Evolutionary conservation across 2,888 invertebrate species (phyloP), one percentile per base, ranked within the genome.

Genomic region (Ophion ventricosus): DNA sequence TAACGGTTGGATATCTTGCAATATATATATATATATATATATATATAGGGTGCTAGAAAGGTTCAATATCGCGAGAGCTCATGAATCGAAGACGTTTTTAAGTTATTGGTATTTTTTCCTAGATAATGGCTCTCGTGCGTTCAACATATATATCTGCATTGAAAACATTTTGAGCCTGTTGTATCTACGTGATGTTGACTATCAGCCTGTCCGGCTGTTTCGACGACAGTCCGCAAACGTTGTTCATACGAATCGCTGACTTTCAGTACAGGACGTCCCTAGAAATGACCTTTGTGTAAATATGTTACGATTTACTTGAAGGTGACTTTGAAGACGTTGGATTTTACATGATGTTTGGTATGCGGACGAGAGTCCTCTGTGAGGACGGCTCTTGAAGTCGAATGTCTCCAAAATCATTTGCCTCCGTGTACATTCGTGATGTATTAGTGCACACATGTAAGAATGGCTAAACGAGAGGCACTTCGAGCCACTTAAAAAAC

Each of bases 401-500:
- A 25, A 23, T 26, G 17, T n/a, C 17, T 3, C 17, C 0, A 7
- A 29, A 29, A 35, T 35, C 5, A 23, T 17, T 3, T 5, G 25
- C 49, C n/a, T 25, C 10, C 8, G 49, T 25, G 23, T 49, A 72
- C 23, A 25, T 59, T 11, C 14, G n/a, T n/a, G 23, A 49, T 26
- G 26, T 43, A 61, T 26, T 10, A 76, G 49, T 43, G 83, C 61
- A 63, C 43, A 63, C 69, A 77, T 29, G 23, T 57, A 11, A 56
- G 79, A 73, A 77, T 74, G 76, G 23, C 73, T 80, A 80, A 80
- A 82, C 75, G 84, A 81, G 73, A 73, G 67, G 80, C 80, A 86
- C 82, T 86, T 82, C 81, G 77, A 85, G 82, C 82, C 82, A 86
- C 86, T 86, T 86, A 80, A 85, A 83, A 83, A 85, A 85, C 70